phyloP scores from a whole-genome alignment of 2,113 vertebrate species.

The Stegostoma tigrinum region DNA sequence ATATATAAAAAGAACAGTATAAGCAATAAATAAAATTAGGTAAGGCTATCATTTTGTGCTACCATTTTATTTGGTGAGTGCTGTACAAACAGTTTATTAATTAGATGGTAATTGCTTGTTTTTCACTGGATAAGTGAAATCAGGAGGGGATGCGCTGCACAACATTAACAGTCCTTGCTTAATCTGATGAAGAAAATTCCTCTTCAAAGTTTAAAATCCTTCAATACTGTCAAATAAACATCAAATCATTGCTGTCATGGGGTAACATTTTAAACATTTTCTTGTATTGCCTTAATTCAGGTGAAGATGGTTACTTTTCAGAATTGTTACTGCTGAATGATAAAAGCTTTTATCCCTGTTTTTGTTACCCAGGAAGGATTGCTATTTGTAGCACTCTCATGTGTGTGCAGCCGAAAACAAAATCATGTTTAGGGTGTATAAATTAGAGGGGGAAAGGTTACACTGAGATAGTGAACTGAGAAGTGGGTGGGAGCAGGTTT shows the following conservation, averaged over 20 bases:
- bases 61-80: background rate
- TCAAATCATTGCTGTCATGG: background rate
- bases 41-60: background rate
- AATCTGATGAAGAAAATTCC: background rate
- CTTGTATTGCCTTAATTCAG: background rate
- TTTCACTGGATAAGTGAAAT: background rate
- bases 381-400: no score
- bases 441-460: background rate
- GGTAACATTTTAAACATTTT: background rate
- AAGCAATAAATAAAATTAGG: constrained; percentile 14
- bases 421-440: background rate
- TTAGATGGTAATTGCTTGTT: background rate
- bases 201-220: background rate
- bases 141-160: background rate
- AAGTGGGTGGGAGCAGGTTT: background rate
- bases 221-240: background rate
- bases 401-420: background rate
- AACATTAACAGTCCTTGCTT: background rate
- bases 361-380: background rate
- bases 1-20: no score
- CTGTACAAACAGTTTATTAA: constrained; percentile 8
- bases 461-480: background rate
- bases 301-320: background rate
- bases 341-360: background rate
- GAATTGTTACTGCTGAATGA: no score